These are phyloP conservation scores for Villa cingulata DNA, from an alignment of 2,888 invertebrate genomes.

Conservation along the genomic window DNA sequence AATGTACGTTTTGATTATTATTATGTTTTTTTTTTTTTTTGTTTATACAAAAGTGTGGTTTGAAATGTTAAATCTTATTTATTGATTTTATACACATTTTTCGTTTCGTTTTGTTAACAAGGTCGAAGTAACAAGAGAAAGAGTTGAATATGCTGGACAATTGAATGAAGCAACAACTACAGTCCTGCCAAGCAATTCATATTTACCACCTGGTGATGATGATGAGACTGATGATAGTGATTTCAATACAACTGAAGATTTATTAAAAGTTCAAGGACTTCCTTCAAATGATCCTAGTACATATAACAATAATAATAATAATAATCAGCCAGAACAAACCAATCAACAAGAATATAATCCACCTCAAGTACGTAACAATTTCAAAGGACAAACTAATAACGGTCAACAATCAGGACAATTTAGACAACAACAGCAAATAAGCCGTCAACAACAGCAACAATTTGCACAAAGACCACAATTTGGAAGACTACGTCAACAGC, in stretches of 20 bases:
- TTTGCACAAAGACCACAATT: slow-evolving; percentile 3
- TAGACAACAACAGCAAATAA: slow-evolving; percentile 1
- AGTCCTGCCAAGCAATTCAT: slow-evolving; percentile 17
- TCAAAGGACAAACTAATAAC: background rate
- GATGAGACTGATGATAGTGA: slow-evolving; percentile 4
- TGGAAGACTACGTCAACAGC: slow-evolving; percentile 2
- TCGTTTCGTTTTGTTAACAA: background rate
- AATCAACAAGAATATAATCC: slow-evolving; percentile 3
- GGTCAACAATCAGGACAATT: background rate
- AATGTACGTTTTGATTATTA: slow-evolving; percentile 16
- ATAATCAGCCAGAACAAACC: slow-evolving; percentile 4
- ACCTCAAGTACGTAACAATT: background rate
- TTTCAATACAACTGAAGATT: slow-evolving; percentile 7
- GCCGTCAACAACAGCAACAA: slow-evolving; percentile 4
- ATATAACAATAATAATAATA: slow-evolving; percentile 1
- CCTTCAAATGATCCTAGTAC: slow-evolving; percentile 7
- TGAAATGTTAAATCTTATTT: no score
- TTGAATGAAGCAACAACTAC: slow-evolving; percentile 13
- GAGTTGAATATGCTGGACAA: slow-evolving; percentile 26
- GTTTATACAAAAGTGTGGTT: background rate
- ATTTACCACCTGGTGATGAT: slow-evolving; percentile 19
- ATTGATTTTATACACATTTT: background rate
- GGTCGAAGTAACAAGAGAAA: slow-evolving; percentile 23
- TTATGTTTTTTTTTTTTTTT: background rate
- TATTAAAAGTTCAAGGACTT: slow-evolving; percentile 16